Evolutionary conservation across 1,140 invertebrate genomes (phyloP).

Genomic region (Uloborus diversus): DNA sequence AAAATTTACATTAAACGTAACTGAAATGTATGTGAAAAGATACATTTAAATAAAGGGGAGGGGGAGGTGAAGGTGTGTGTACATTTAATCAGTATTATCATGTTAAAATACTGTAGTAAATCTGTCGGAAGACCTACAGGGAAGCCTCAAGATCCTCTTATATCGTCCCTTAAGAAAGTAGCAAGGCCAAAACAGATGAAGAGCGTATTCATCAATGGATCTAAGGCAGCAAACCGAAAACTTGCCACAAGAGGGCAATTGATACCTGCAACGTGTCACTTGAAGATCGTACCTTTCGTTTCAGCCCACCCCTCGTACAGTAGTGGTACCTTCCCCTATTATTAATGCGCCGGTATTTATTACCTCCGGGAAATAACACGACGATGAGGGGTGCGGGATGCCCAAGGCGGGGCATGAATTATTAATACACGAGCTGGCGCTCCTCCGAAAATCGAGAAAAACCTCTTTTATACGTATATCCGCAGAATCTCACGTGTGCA

Average conservation of each 20-base stretch:
- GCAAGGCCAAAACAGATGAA: background rate
- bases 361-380: slow-evolving; percentile 20
- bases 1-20: no score
- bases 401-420: slow-evolving; percentile 2
- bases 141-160: background rate
- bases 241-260: slow-evolving; percentile 20
- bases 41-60: no score
- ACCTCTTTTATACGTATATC: no score
- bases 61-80: no score
- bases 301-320: background rate
- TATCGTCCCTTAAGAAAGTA: background rate
- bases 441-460: background rate
- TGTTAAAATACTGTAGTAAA: no score
- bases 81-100: no score
- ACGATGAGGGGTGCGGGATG: background rate
- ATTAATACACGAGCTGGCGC: background rate
- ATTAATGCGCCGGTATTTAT: slow-evolving; percentile 9
- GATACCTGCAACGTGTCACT: slow-evolving; percentile 22
- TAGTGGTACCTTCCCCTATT: background rate
- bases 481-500: no score
- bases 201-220: slow-evolving; percentile 5
- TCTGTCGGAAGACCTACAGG: no score
- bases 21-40: no score
- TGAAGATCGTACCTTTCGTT: background rate
- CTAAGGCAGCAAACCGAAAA: slow-evolving; percentile 13